A percentile compares a stretch with the other conserved stretches of the same genome.
These are phyloP conservation scores for Nomada fabriciana DNA, from an alignment of 2,888 invertebrate genomes.

Conservation along the genomic window DNA sequence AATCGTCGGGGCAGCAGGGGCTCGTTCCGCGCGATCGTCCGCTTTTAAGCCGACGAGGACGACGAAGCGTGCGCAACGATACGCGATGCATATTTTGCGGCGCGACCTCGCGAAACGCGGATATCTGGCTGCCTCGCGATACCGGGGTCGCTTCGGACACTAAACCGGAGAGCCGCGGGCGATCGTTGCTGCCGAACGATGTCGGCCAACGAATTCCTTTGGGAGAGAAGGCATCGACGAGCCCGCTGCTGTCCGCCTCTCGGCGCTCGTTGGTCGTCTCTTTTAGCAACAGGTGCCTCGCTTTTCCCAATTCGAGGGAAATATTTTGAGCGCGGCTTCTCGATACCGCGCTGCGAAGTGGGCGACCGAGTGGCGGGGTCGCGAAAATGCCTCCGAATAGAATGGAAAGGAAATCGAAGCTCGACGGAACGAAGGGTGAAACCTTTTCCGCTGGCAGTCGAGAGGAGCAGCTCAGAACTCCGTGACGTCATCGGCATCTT, in stretches of 20 bases:
- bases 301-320: constrained; percentile 33
- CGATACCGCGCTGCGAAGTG: too few relatives aligned
- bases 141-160: too few relatives aligned
- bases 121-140: neutral
- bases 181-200: too few relatives aligned
- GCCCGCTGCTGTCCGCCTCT: neutral
- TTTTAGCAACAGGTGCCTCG: constrained; percentile 65
- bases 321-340: too few relatives aligned
- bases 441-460: constrained; percentile 23
- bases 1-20: constrained; percentile 19
- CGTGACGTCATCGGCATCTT: constrained; percentile 40
- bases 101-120: constrained; percentile 8
- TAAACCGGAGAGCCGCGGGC: too few relatives aligned
- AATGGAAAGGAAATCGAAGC: too few relatives aligned
- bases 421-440: neutral
- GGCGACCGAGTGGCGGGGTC: too few relatives aligned
- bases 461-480: constrained; percentile 17
- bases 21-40: constrained; percentile 20
- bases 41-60: constrained; percentile 30
- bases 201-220: too few relatives aligned
- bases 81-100: constrained; percentile 1
- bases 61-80: neutral
- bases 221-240: neutral
- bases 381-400: too few relatives aligned
- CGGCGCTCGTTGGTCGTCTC: constrained; percentile 28